A percentile compares a stretch with the other conserved stretches of the same genome.
Evolutionary conservation across 2,797 vertebrate genomes (phyloP).

Genomic region (Brachyrhaphis roseni): DNA sequence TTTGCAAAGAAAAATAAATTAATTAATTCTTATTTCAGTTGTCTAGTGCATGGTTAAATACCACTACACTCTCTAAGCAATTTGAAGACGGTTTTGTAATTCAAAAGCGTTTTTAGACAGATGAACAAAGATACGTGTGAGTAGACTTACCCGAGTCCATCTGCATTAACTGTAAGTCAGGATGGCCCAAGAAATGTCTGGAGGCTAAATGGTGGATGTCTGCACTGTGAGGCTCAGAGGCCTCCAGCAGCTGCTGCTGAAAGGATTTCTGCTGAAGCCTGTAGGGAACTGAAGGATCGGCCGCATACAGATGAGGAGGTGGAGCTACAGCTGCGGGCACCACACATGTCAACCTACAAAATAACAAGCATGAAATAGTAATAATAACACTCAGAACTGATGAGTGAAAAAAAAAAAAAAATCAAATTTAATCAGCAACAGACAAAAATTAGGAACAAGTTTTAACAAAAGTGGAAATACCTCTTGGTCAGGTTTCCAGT

Average conservation of each 20-base stretch:
- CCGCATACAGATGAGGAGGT: constrained; percentile 84
- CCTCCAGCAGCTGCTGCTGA: constrained; percentile 77
- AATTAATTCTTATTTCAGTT: not conserved
- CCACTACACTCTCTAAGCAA: not conserved
- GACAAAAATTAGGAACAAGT: not conserved
- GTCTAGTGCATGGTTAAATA: not conserved
- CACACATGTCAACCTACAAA: constrained; percentile 85
- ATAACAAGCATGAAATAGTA: constrained; percentile 13
- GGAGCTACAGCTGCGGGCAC: constrained; percentile 88
- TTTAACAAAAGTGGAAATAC: constrained; percentile 63
- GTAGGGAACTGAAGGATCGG: constrained; percentile 85
- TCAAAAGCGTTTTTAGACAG: not conserved
- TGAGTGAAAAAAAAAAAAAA: not conserved
- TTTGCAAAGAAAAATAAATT: constrained; percentile 50
- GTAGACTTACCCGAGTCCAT: constrained; percentile 90
- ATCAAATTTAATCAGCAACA: not conserved
- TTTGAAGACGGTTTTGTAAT: not conserved
- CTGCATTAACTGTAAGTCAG: constrained; percentile 91
- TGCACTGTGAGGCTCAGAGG: constrained; percentile 72
- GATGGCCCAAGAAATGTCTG: constrained; percentile 80
- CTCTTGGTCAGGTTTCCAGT: constrained; percentile 81
- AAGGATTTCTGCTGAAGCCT: constrained; percentile 83
- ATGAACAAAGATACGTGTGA: not conserved
- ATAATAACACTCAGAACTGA: not conserved
- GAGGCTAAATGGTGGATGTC: constrained; percentile 80